Evolutionary conservation across 2,888 invertebrate species (phyloP), one percentile per base, ranked within the genome.

Genomic region (Sisyra nigra): DNA sequence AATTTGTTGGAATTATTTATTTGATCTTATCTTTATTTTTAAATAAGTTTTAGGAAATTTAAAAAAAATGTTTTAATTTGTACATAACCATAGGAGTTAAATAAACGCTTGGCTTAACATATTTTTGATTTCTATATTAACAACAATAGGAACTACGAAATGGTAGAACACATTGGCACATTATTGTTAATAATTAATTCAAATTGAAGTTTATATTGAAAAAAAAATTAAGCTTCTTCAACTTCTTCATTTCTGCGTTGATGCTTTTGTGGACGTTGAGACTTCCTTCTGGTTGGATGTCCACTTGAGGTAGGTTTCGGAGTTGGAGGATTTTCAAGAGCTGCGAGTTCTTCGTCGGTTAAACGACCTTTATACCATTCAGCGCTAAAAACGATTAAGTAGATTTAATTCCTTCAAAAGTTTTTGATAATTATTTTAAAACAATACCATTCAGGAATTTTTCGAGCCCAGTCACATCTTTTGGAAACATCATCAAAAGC

Each of bases 311-410:
- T 76, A 4, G 74, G 71, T 54, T 71, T 76, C 11, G 71, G 66
- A 31, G 72, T 73, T 32, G 83, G 78, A 2, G 87, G 85, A 64
- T 85, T 75, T 61, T 88, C 87, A 49, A 88, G 63, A 33, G 80
- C 83, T 0, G 79, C 79, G 45, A 88, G 60, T 58, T 87, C 77
- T 33, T 77, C 79, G 48, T 86, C 87, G 7, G 84, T 85, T 53
- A 88, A 63, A 50, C 81, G 76, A 34, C 75, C 88, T 58, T 87
- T 86, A 67, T 89, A 89, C 87, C 88, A 89, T 55, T 88, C 88
- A 51, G 76, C 80, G 61, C 88, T 88, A 62, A 41, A 34, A 46
- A 46, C 44, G 43, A 17, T 40, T 19, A 11, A 17, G 15, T 38
- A 3, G 11, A 38, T 30, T 18, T 44, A 30, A 37, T 9, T 15